These are phyloP conservation scores for Amyelois transitella DNA, from an alignment of 1,140 invertebrate species.

Conservation along the genomic window DNA sequence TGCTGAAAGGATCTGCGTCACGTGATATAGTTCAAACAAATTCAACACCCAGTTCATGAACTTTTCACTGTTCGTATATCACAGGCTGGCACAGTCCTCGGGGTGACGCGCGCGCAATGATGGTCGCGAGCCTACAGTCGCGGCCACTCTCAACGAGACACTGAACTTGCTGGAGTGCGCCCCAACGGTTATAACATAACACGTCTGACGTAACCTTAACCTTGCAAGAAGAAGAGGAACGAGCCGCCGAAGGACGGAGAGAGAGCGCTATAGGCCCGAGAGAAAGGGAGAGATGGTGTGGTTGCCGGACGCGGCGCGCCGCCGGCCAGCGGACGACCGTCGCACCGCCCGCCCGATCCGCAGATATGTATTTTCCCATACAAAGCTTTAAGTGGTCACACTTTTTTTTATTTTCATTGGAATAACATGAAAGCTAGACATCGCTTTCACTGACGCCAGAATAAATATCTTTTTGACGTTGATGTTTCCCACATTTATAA, in stretches of 20 bases:
- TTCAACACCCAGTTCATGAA: constrained; percentile 71
- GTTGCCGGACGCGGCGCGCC: constrained; percentile 16
- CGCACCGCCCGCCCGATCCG: constrained; percentile 16
- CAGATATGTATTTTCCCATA: constrained; percentile 16
- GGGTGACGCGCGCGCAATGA: constrained; percentile 40
- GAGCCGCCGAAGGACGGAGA: constrained; percentile 73
- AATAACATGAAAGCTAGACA: not conserved
- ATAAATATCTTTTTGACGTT: not conserved
- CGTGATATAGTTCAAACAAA: constrained; percentile 64
- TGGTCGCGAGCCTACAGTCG: constrained; percentile 60
- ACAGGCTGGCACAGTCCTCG: constrained; percentile 64
- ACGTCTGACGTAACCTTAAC: constrained; percentile 75
- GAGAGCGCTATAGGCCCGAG: constrained; percentile 64
- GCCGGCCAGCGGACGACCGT: constrained; percentile 6
- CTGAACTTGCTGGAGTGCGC: constrained; percentile 73
- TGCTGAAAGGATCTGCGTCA: constrained; percentile 24
- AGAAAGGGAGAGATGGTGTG: constrained; percentile 66
- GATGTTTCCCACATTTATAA: not conserved
- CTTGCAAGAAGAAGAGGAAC: constrained; percentile 75
- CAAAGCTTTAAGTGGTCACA: constrained; percentile 15
- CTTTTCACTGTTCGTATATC: constrained; percentile 70
- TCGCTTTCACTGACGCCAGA: not conserved
- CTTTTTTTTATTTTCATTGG: not conserved
- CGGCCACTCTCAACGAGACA: constrained; percentile 73
- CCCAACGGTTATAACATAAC: constrained; percentile 75